Evolutionary conservation across 2,797 vertebrate species (phyloP).

Genomic region (Gallinago nigripennis): DNA sequence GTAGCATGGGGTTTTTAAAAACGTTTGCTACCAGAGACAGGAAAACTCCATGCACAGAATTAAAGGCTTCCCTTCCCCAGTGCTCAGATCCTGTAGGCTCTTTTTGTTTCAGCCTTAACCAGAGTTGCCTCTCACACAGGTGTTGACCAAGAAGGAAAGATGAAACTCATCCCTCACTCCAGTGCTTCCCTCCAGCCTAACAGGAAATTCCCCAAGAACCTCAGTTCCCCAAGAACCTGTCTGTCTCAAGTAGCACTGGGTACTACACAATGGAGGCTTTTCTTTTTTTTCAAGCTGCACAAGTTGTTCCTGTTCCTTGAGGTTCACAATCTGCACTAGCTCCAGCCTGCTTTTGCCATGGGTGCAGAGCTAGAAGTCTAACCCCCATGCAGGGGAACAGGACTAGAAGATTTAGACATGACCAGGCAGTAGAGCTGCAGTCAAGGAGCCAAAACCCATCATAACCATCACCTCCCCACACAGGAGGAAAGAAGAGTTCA

Average conservation of each 20-base stretch:
- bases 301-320: background rate
- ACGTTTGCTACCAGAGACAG: background rate
- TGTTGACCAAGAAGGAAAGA: background rate
- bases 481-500: background rate
- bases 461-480: background rate
- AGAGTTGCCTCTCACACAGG: background rate
- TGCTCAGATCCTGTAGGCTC: background rate
- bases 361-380: background rate
- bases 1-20: background rate
- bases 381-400: background rate
- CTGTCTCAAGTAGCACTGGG: background rate
- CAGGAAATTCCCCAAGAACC: background rate
- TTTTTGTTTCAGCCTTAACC: background rate
- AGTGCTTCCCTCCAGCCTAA: background rate
- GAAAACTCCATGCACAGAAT: background rate
- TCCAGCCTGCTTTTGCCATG: background rate
- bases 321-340: background rate
- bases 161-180: background rate
- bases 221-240: background rate
- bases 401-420: background rate
- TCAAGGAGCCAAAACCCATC: background rate
- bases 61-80: rapidly evolving
- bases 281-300: background rate
- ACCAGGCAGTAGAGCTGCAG: background rate
- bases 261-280: background rate